A percentile compares a stretch with the other conserved stretches of the same genome.
phyloP scores from a whole-genome alignment of 2,797 vertebrate genomes.

The Alectoris magna region DNA sequence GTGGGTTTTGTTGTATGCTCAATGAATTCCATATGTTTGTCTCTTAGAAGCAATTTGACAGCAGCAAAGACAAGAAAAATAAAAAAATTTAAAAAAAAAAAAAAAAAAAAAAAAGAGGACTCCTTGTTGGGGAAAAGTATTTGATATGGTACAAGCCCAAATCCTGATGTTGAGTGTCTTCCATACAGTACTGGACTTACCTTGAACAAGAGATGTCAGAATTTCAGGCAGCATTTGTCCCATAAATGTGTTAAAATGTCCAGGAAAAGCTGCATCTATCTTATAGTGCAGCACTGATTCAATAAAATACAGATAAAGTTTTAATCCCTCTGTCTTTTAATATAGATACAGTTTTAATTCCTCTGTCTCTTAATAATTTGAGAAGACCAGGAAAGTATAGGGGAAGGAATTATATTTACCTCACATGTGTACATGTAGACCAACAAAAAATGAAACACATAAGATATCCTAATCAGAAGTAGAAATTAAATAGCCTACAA shows the following conservation, averaged over 20 bases:
- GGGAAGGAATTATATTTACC: background rate
- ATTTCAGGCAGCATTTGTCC: background rate
- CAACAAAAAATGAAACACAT: background rate
- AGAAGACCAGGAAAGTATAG: background rate
- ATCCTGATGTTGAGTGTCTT: background rate
- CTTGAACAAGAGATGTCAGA: background rate
- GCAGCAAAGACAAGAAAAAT: constrained; percentile 10
- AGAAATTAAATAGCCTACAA: background rate
- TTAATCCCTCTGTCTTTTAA: background rate
- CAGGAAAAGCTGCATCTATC: background rate
- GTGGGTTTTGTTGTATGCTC: constrained; percentile 34
- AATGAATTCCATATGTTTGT: constrained; percentile 56
- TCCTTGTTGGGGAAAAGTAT: constrained; percentile 28
- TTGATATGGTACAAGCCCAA: background rate
- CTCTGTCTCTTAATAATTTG: background rate
- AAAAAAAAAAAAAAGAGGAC: background rate
- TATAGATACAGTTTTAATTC: background rate
- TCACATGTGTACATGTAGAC: background rate
- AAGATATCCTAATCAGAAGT: background rate
- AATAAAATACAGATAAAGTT: background rate
- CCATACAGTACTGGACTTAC: background rate
- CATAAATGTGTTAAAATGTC: background rate
- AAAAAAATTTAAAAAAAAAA: background rate
- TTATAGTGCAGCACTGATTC: background rate
- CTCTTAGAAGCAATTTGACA: constrained; percentile 41